A percentile compares a stretch with the other conserved stretches of the same genome.
phyloP scores from a whole-genome alignment of 2,797 vertebrate genomes.

The Clarias platycephalus region DNA sequence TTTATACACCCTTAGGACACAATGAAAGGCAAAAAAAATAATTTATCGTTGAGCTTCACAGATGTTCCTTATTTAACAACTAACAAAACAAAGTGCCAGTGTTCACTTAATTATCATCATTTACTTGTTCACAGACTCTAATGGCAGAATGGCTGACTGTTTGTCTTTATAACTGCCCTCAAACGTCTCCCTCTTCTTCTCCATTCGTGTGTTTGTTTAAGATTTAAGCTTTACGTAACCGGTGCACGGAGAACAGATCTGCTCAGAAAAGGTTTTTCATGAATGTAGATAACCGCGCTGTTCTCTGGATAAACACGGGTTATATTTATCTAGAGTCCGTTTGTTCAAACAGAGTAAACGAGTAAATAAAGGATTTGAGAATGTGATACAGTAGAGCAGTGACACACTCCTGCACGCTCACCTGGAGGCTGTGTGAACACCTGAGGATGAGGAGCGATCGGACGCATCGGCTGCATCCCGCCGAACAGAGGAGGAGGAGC shows the following conservation, averaged over 20 bases:
- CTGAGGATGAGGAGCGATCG: conserved; percentile 77
- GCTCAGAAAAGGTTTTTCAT: neutral
- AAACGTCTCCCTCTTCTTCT: neutral
- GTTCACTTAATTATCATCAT: neutral
- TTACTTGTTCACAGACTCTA: neutral
- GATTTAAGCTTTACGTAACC: neutral
- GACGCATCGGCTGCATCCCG: conserved; percentile 78
- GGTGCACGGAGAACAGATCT: neutral
- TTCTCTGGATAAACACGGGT: neutral
- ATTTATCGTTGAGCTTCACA: neutral
- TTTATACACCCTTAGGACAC: neutral
- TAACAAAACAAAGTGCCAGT: neutral
- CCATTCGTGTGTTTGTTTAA: neutral
- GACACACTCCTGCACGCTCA: conserved; percentile 59
- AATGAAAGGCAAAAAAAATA: neutral
- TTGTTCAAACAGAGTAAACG: neutral
- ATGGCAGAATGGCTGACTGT: neutral
- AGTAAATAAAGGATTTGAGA: neutral
- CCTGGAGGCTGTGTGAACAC: conserved; percentile 82
- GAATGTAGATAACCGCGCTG: neutral
- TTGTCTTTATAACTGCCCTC: neutral
- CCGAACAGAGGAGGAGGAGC: conserved; percentile 82
- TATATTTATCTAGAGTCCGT: neutral
- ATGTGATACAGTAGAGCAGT: neutral
- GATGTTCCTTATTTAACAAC: neutral